These are phyloP conservation scores for Ooceraea biroi DNA, from an alignment of 1,140 invertebrate genomes.

Conservation along the genomic window DNA sequence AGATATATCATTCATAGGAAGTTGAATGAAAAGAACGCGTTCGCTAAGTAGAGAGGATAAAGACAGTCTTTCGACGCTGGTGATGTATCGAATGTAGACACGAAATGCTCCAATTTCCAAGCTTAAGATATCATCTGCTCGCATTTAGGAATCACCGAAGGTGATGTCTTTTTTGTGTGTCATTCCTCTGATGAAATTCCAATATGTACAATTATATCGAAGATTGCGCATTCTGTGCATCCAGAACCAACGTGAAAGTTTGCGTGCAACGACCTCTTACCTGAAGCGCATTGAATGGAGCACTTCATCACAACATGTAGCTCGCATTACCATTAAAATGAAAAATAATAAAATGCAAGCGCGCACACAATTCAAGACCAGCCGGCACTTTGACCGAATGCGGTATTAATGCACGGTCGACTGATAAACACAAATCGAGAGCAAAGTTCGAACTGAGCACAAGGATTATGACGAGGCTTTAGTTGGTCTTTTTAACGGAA, in stretches of 20 bases:
- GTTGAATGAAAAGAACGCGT: not conserved
- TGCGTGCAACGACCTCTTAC: conserved; percentile 13
- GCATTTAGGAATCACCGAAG: conserved; percentile 14
- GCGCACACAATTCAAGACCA: too few species aligned
- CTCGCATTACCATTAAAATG: conserved; percentile 49
- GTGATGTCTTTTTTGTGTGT: not conserved
- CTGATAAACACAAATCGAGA: too few species aligned
- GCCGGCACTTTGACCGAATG: not conserved
- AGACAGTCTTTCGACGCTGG: not conserved
- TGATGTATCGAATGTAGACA: conserved; percentile 3
- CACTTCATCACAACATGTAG: not conserved
- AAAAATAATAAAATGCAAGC: conserved; percentile 55
- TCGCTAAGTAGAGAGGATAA: not conserved
- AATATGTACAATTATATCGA: conserved; percentile 57
- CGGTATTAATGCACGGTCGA: too few species aligned
- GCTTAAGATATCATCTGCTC: conserved; percentile 4
- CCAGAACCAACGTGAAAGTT: conserved; percentile 45
- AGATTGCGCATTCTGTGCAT: conserved; percentile 20
- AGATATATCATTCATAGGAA: conserved; percentile 7
- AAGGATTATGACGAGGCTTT: too few species aligned
- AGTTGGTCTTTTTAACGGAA: too few species aligned
- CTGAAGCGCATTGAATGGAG: too few species aligned
- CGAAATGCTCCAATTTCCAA: conserved; percentile 12
- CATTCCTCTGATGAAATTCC: conserved; percentile 36
- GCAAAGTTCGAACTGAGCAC: too few species aligned